Evolutionary conservation across 2,888 invertebrate species (phyloP), one percentile per base, ranked within the genome.

Genomic region (Pinctada fucata): DNA sequence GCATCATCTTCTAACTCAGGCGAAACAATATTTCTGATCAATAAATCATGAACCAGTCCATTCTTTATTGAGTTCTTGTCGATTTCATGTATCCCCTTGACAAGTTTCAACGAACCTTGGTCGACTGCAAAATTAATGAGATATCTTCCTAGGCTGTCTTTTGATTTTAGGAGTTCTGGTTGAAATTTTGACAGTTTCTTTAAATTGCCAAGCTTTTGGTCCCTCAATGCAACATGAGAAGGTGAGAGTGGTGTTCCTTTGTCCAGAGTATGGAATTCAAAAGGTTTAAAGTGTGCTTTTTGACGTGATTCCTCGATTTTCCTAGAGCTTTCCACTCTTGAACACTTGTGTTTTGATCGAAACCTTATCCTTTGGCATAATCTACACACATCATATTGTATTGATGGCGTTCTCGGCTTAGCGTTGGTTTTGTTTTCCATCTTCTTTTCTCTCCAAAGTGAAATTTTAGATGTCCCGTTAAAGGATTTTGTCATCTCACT

Each of bases 81-180:
- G 2, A 66, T 4, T 13, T 74, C 45, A 3, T 58, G 2, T 31
- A 31, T 31, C 31, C 31, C 31, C 70, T 79, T 73, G 3, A 79
- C 74, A 10, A 74, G 48, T 76, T 72, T 76, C 48, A 76, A 65
- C 3, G 76, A 76, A 50, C 63, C 70, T 50, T 66, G 69, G 6
- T 79, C 76, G 47, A 79, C 63, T n/a, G 79, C 76, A 10, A 76
- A 74, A 2, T 74, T 49, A 13, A 79, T 13, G 13, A 73, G 16
- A 48, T 58, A 72, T 5, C 74, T 69, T 48, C 67, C 70, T n/a
- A 70, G 49, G 13, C 66, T 67, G 45, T 79, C 79, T 1, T 45
- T 16, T 6, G 52, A 47, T 1, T 68, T 63, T 2, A 70, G 58
- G 6, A 64, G 65, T 10, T 3, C 45, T 3, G 65, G 67, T n/a